phyloP scores from a whole-genome alignment of 2,797 vertebrate genomes.

The Prionace glauca region DNA sequence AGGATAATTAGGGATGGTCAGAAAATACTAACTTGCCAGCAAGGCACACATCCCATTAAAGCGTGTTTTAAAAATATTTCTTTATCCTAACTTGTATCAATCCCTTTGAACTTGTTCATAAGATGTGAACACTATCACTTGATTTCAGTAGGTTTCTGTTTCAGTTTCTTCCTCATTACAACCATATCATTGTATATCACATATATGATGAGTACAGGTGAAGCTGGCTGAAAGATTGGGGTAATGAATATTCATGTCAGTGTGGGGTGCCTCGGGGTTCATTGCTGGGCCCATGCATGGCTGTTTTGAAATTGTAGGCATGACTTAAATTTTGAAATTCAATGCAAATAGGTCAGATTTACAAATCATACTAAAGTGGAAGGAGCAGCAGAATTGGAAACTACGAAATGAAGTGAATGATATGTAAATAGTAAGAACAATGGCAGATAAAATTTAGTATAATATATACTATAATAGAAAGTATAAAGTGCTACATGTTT shows the following conservation, averaged over 20 bases:
- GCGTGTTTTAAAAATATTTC: too few relatives aligned
- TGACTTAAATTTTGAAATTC: not conserved
- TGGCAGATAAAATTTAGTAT: not conserved
- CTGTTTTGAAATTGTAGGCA: not conserved
- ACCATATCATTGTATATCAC: not conserved
- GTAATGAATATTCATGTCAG: not conserved
- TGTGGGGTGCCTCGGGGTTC: not conserved
- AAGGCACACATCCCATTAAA: too few relatives aligned
- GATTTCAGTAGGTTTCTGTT: not conserved
- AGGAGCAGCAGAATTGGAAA: not conserved
- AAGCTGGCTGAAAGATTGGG: too few relatives aligned
- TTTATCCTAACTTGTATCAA: too few relatives aligned
- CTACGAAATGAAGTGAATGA: not conserved
- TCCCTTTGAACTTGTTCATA: too few relatives aligned
- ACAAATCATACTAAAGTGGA: not conserved
- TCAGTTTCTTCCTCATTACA: not conserved
- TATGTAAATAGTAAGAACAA: not conserved
- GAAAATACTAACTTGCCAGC: too few relatives aligned
- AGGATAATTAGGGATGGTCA: too few relatives aligned
- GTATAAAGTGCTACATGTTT: not conserved
- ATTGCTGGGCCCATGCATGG: not conserved
- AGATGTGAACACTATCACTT: too few relatives aligned
- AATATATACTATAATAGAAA: not conserved
- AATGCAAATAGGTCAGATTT: not conserved
- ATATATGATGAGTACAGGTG: not conserved